Evolutionary conservation across 2,888 invertebrate genomes (phyloP), one percentile per base, ranked within the genome.

Genomic region (Nomada ferruginata): DNA sequence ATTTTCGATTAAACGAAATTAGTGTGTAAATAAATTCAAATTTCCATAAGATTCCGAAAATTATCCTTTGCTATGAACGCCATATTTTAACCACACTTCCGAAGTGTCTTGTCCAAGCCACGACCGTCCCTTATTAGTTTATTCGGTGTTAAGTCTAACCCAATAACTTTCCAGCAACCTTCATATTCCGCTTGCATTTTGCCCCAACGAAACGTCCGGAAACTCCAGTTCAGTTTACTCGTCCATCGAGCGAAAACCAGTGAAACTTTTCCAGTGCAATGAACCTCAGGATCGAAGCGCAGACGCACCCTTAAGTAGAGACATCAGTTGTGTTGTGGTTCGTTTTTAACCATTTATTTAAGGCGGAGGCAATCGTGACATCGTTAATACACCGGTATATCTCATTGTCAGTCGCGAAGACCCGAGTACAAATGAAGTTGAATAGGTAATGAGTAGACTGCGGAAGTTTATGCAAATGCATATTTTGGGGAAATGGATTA

Each of bases 361-460:
- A 86, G 84, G 68, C 76, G 72, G 75, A 74, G 81, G 84, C 64
- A 84, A 83, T 74, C 86, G 84, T 76, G 82, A 76, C 66, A 86
- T 55, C 68, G 72, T 65, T 70, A 82, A 70, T 82, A 79, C 72
- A 59, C 29, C 20, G 47, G 63, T 72, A 36, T 83, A 79, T 84
- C 53, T 20, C n/a, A 20, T 53, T 53, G 81, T 86, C 74, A 80
- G 70, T 64, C 59, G 55, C 66, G 64, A 73, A 80, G 79, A 18
- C 63, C 53, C 59, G 57, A 29, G 57, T 66, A 76, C 74, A 82
- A 82, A 64, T 82, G 84, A 82, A 86, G 84, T 86, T 86, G 86
- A 86, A 86, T 82, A 86, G 53, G 71, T 86, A 86, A 86, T 76
- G 76, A 84, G n/a, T n/a, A n/a, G n/a, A n/a, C n/a, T n/a, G n/a